Evolutionary conservation across 2,888 invertebrate species (phyloP).

Genomic region (Eudasyphora cyanicolor): DNA sequence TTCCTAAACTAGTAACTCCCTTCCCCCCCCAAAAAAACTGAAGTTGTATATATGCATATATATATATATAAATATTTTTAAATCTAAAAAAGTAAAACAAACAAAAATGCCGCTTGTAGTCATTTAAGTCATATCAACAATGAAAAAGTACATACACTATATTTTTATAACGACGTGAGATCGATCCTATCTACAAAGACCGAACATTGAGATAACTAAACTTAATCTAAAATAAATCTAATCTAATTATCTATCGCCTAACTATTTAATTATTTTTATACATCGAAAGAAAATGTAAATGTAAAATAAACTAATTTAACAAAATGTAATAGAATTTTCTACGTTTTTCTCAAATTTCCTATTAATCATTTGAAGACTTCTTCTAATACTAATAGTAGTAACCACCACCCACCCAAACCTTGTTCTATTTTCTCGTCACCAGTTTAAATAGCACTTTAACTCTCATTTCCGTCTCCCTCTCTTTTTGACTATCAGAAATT

Average conservation of each 20-base stretch:
- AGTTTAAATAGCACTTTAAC: neutral
- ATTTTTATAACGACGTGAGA: conserved; percentile 26
- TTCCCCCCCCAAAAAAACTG: neutral
- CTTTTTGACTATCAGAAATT: neutral
- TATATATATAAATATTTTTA: conserved; percentile 21
- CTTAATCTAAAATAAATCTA: conserved; percentile 6
- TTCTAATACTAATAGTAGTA: neutral
- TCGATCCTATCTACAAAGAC: conserved; percentile 38
- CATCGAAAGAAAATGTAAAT: conserved; percentile 60
- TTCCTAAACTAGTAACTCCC: conserved; percentile 38
- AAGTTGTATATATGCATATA: conserved; percentile 31
- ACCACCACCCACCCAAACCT: neutral
- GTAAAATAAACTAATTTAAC: conserved; percentile 43
- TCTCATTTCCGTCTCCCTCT: neutral
- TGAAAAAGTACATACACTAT: conserved; percentile 24
- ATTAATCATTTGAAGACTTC: neutral
- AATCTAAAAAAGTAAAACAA: conserved; percentile 45
- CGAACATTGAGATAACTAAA: conserved; percentile 29
- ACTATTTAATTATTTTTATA: conserved; percentile 57
- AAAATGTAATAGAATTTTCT: conserved; percentile 21
- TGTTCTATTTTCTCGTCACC: neutral
- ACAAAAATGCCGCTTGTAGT: conserved; percentile 56
- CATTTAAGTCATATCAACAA: conserved; percentile 46
- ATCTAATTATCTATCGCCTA: conserved; percentile 12
- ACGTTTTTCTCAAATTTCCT: too few species aligned